phyloP scores from a whole-genome alignment of 2,888 invertebrate species.

The Tiphia femorata region DNA sequence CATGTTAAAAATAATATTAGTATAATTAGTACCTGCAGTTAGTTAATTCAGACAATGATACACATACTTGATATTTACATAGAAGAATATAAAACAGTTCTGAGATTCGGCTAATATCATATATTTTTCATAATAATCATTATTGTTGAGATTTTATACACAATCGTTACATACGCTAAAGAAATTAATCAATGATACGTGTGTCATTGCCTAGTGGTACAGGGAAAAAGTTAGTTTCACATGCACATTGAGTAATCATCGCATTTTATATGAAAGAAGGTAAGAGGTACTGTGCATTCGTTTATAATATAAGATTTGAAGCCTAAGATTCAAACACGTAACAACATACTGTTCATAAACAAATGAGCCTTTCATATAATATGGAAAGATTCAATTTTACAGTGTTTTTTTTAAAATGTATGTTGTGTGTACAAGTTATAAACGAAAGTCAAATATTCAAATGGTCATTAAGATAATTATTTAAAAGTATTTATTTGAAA shows the following conservation, averaged over 20 bases:
- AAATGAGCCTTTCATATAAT: conserved; percentile 42
- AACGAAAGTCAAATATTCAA: neutral
- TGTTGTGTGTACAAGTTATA: conserved; percentile 24
- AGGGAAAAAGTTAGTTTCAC: conserved; percentile 33
- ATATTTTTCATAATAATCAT: conserved; percentile 15
- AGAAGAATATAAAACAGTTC: neutral
- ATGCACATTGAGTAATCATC: conserved; percentile 37
- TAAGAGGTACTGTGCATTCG: too few species aligned
- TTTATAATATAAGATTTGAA: neutral
- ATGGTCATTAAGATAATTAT: conserved; percentile 7
- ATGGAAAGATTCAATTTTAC: conserved; percentile 31
- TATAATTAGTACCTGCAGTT: conserved; percentile 22
- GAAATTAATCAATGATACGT: conserved; percentile 3
- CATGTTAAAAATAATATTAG: conserved; percentile 21
- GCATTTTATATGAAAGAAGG: conserved; percentile 41
- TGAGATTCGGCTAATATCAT: conserved; percentile 7
- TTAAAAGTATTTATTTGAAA: conserved; percentile 5
- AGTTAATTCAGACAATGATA: conserved; percentile 31
- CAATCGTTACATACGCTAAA: neutral
- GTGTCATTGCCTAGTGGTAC: neutral
- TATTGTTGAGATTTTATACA: neutral
- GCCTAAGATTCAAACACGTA: too few species aligned
- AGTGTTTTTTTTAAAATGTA: conserved; percentile 26
- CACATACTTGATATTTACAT: conserved; percentile 19
- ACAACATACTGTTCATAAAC: too few species aligned